Evolutionary conservation across 2,888 invertebrate species (phyloP).

Genomic region (Nemoura dubitans): DNA sequence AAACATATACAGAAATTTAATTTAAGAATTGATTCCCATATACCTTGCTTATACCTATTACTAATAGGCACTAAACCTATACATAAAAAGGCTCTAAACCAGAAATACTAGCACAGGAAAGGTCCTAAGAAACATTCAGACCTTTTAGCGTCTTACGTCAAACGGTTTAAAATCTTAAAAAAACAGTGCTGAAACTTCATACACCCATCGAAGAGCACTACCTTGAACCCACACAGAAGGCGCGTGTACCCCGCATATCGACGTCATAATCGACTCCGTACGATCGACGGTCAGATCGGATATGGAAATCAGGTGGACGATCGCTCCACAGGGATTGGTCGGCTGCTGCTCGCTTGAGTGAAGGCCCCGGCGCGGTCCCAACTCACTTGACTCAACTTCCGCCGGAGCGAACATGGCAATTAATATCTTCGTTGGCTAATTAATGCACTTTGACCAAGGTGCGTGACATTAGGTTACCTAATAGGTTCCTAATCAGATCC

Average conservation of each 20-base stretch:
- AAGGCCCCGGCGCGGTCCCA: constrained; percentile 21
- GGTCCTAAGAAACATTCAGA: no score
- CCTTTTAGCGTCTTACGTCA: no score
- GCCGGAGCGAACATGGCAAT: constrained; percentile 29
- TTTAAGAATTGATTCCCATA: no score
- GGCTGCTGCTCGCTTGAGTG: constrained; percentile 28
- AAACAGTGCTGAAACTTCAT: no score
- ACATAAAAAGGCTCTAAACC: no score
- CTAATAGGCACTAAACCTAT: no score
- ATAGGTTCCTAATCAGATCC: no score
- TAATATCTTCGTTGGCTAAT: constrained; percentile 44
- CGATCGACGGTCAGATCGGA: constrained; percentile 4
- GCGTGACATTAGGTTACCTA: constrained; percentile 48
- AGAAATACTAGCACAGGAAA: no score
- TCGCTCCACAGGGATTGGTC: neutral
- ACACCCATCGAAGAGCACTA: neutral
- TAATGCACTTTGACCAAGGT: constrained; percentile 48
- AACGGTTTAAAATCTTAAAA: no score
- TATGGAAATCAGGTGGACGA: neutral
- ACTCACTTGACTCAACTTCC: constrained; percentile 38
- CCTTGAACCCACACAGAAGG: neutral
- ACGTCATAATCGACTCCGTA: neutral
- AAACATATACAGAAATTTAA: no score
- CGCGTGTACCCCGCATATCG: neutral
- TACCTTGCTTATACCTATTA: no score